Conservation (phyloP, 2,797 vertebrate genomes). For the Crocidura indochinensis region DNA sequence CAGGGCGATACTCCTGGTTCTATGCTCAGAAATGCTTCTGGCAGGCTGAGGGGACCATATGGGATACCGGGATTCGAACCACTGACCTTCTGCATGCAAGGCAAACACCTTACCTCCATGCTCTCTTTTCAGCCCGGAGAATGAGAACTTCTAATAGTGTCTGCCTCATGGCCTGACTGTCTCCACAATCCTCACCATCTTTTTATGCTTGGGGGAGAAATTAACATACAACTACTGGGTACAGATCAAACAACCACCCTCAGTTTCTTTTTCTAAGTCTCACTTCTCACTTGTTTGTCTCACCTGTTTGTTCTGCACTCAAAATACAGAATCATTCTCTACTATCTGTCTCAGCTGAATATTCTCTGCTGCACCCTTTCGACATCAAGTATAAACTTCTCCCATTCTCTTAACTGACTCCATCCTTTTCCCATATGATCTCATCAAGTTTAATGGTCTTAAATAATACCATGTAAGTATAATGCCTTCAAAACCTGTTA, state of each 20-base stretch:
- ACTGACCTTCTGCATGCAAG: too few relatives aligned
- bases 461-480: slow-evolving; percentile 49
- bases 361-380: neutral
- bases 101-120: too few relatives aligned
- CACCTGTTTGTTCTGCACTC: neutral
- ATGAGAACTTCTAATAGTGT: too few relatives aligned
- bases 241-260: neutral
- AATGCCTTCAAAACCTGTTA: slow-evolving; percentile 70
- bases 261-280: neutral
- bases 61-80: too few relatives aligned
- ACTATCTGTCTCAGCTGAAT: neutral
- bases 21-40: too few relatives aligned
- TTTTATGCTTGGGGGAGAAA: neutral
- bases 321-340: neutral
- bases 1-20: too few relatives aligned
- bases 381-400: neutral
- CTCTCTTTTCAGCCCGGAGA: too few relatives aligned
- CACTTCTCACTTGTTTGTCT: neutral
- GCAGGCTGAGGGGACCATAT: too few relatives aligned
- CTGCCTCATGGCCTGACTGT: neutral
- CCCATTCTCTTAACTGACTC: neutral
- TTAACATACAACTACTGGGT: neutral
- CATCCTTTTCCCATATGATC: slow-evolving; percentile 51
- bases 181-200: neutral
- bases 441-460: slow-evolving; percentile 76